Conservation (phyloP, 2,797 vertebrate genomes). For the Centropyge bicolor region DNA sequence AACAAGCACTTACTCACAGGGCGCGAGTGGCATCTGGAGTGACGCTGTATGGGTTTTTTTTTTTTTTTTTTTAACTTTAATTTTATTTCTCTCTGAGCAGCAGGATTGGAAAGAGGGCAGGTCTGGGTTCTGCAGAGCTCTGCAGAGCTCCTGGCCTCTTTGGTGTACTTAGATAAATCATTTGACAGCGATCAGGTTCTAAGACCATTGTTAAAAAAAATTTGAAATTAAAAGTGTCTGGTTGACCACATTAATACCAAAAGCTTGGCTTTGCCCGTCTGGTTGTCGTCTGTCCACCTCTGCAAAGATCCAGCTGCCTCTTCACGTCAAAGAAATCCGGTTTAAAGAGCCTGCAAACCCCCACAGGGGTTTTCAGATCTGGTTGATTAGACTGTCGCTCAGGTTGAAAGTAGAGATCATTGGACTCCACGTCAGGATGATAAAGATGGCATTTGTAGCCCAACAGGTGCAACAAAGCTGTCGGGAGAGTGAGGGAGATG, state of each 20-base stretch:
- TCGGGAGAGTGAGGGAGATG: neutral
- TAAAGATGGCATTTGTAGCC: neutral
- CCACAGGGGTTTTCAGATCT: no score
- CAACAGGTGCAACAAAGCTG: neutral
- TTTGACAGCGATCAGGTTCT: slow-evolving; percentile 74
- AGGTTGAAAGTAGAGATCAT: neutral
- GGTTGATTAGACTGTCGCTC: no score
- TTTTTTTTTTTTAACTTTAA: slow-evolving; percentile 52
- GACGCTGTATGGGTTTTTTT: slow-evolving; percentile 50
- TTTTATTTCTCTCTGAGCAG: slow-evolving; percentile 68
- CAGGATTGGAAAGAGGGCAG: slow-evolving; percentile 59
- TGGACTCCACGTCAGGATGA: neutral
- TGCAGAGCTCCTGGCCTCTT: slow-evolving; percentile 58
- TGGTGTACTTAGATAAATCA: slow-evolving; percentile 72
- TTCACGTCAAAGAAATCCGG: neutral
- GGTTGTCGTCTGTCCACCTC: slow-evolving; percentile 50
- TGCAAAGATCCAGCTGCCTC: neutral
- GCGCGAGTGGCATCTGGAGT: slow-evolving; percentile 63
- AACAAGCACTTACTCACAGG: slow-evolving; percentile 67
- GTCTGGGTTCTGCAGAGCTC: slow-evolving; percentile 59
- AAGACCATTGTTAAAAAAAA: slow-evolving; percentile 73
- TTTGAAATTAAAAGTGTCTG: slow-evolving; percentile 80
- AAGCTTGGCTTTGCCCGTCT: slow-evolving; percentile 40
- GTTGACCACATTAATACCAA: slow-evolving; percentile 80
- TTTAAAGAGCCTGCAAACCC: neutral